phyloP scores from a whole-genome alignment of 1,140 invertebrate genomes.

The Cryptotermes secundus region DNA sequence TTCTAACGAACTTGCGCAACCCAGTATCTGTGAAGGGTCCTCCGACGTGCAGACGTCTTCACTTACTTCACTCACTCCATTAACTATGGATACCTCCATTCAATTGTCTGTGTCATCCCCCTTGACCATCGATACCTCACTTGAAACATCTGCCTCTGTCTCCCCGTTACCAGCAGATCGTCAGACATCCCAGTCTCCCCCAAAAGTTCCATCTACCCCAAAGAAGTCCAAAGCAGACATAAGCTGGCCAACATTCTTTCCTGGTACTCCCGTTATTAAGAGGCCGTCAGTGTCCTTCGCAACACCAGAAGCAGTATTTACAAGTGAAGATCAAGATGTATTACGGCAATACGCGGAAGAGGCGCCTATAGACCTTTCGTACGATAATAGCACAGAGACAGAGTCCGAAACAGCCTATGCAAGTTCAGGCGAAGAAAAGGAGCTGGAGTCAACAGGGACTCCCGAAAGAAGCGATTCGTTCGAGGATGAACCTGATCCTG shows the following conservation, averaged over 20 bases:
- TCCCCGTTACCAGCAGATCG: neutral
- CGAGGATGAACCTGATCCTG: neutral
- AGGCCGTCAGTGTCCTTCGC: conserved; percentile 19
- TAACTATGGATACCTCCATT: neutral
- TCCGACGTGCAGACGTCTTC: no score
- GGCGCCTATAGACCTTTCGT: neutral
- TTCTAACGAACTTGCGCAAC: no score
- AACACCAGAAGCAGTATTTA: neutral
- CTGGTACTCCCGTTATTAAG: conserved; percentile 23
- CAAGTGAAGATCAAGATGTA: neutral
- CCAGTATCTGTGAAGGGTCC: no score
- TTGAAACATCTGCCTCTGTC: neutral
- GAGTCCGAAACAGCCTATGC: neutral
- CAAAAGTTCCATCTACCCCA: neutral
- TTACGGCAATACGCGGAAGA: neutral
- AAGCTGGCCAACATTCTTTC: conserved; percentile 26
- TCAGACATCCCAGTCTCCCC: neutral
- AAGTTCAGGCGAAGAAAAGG: neutral
- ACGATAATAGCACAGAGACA: neutral
- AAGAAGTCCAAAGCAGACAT: conserved; percentile 29
- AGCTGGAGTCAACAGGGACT: neutral
- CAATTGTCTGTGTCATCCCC: neutral
- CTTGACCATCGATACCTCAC: neutral
- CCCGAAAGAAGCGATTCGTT: neutral
- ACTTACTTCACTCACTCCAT: neutral